Percentiles rank a stretch among this genome's conserved stretches.
Evolutionary conservation across 2,888 invertebrate genomes (phyloP).

Genomic region (Notodonta ziczac): DNA sequence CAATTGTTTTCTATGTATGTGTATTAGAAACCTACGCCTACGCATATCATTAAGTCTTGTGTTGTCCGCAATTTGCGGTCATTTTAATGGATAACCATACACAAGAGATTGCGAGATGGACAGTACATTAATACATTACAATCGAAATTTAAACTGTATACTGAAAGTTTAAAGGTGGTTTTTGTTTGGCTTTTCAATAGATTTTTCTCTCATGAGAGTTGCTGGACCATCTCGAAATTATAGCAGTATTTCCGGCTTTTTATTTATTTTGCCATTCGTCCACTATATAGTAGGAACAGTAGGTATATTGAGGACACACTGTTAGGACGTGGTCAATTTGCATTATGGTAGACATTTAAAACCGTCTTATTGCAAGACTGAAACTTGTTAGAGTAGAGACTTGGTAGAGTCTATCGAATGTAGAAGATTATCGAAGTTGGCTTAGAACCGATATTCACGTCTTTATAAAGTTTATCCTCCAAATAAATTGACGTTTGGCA

Average conservation of each 20-base stretch:
- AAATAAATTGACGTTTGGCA: too few relatives aligned
- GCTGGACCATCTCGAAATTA: slow-evolving; percentile 69
- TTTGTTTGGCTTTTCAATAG: slow-evolving; percentile 13
- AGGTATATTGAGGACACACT: slow-evolving; percentile 39
- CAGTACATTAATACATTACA: slow-evolving; percentile 23
- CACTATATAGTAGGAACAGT: slow-evolving; percentile 2
- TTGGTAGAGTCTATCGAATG: too few relatives aligned
- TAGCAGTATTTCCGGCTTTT: slow-evolving; percentile 61
- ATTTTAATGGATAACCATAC: slow-evolving; percentile 53
- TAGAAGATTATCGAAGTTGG: too few relatives aligned
- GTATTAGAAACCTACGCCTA: slow-evolving; percentile 15
- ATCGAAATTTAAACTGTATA: slow-evolving; percentile 10
- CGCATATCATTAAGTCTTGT: slow-evolving; percentile 44
- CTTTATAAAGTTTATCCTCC: too few relatives aligned
- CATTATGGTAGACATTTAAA: slow-evolving; percentile 1
- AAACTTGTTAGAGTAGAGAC: too few relatives aligned
- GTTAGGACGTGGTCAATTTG: slow-evolving; percentile 16
- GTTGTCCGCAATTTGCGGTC: slow-evolving; percentile 49
- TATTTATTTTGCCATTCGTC: slow-evolving; percentile 29
- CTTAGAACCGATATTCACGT: too few relatives aligned
- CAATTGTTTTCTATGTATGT: not conserved
- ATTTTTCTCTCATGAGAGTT: slow-evolving; percentile 47
- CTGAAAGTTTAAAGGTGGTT: slow-evolving; percentile 18
- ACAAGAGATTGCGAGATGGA: slow-evolving; percentile 54
- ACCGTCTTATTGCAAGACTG: too few relatives aligned